Base-by-base conservation (phyloP, 2,113 vertebrate genomes). In the Zonotrichia leucophrys region DNA sequence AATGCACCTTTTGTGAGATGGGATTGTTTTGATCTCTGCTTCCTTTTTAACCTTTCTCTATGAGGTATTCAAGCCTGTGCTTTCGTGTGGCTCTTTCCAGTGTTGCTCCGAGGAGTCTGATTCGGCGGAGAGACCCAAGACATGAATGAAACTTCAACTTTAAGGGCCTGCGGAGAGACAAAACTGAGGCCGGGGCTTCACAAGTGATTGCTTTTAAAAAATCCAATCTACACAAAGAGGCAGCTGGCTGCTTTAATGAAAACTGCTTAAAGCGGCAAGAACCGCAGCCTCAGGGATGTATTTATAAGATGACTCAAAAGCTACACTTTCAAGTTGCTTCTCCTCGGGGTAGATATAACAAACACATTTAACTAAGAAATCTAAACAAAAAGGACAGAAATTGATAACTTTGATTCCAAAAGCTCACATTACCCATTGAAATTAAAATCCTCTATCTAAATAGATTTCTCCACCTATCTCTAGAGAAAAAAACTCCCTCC, bases 171-270 rank as follows among this genome's bases (percentile, higher is more conserved):
- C 95, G 96, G 97, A 97, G 93, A 96, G 96, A 98, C 97, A 98
- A 96, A 97, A 97, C 98, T 98, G 97, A 96, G 97, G 97, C 96
- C 95, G 84, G 68, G 70, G 89, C 94, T 97, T 98, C 96, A 98
- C 95, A 97, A 97, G 95, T 91, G 95, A 94, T 96, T 96, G 97
- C 96, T 98, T 97, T 63, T 95, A 97, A 95, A 95, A 97, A 97
- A 97, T 92, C 97, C 96, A 97, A 89, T 95, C 92, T 93, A 95
- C 95, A 98, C 98, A 98, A 98, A 98, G 97, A 98, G 95, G 97
- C 97, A 98, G 98, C 97, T 98, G 98, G 97, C 96, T 95, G 94
- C 95, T 98, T 97, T 98, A 98, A 98, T 98, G 97, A 97, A 98
- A 98, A 97, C 97, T 96, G 96, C 97, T 97, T 97, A 96, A 97